Base-by-base conservation (phyloP, 2,113 vertebrate species). In the Podarcis raffonei region DNA sequence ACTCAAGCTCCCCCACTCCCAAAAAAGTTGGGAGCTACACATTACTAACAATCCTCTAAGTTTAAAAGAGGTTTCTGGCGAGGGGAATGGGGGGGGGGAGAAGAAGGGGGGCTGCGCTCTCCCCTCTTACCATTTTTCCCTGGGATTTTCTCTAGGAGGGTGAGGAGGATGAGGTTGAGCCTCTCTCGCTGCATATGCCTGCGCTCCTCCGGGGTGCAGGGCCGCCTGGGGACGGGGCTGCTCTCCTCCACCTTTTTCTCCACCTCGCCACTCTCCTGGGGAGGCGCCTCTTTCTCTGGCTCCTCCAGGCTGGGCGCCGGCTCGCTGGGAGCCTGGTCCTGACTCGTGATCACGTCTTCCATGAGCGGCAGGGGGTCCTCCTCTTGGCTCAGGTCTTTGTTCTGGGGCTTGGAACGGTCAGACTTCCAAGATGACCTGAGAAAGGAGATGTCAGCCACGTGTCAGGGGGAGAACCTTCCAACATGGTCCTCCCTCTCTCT, bases 101-200 rank as follows among this genome's bases (percentile, higher is more conserved):
- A 27, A 27, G 4, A 6, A 8, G 32, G 6, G 72, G n/a, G 35
- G 32, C 42, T 42, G 7, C 4, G 2, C 13, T 32, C 5, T 59
- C 1, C 11, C 4, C 87, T 85, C 98, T 98, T 96, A 99, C 99
- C 98, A 1, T 98, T 99, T 96, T 99, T 99, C 94, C 96, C 98
- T 93, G 99, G 98, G 87, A 98, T 98, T 95, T 98, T 98, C 93
- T 99, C 98, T 59, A 99, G 97, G 92, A 99, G 97, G 85, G 96
- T 96, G 83, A 99, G 97, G 89, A 99, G 96, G 78, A 99, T 99
- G 93, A 98, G 99, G 95, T 99, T 99, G 37, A 99, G 98, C 12
- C 98, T 96, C n/a, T 99, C 98, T 59, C 98, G 97, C 93, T 99
- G 98, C 1, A 94, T 94, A 59, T 98, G 97, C 91, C 98, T 96